phyloP scores from a whole-genome alignment of 1,140 invertebrate genomes.

The Protaetia brevitarsis region DNA sequence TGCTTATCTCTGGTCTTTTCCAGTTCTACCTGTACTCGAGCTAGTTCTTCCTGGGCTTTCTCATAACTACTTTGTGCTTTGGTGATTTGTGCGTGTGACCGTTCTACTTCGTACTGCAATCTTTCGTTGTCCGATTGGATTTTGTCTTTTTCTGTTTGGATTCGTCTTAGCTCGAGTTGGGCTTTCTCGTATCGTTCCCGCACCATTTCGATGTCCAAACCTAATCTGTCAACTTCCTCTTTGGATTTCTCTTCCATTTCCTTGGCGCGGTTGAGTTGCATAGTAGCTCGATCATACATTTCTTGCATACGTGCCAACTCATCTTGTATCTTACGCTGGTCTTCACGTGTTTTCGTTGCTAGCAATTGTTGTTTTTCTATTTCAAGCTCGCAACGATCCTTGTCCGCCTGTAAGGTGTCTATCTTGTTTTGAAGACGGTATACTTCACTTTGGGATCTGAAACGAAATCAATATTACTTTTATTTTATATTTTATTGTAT shows the following conservation, averaged over 20 bases:
- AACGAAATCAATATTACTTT: conserved; percentile 29
- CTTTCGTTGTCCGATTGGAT: conserved; percentile 77
- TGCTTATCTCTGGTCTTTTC: conserved; percentile 90
- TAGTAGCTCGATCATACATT: conserved; percentile 78
- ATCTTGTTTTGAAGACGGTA: conserved; percentile 84
- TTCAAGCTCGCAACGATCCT: conserved; percentile 80
- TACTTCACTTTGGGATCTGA: conserved; percentile 80
- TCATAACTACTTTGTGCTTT: conserved; percentile 81
- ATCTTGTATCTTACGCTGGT: conserved; percentile 80
- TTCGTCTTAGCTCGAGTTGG: conserved; percentile 75
- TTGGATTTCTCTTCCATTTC: conserved; percentile 90
- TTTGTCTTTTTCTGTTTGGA: conserved; percentile 84
- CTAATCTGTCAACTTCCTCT: conserved; percentile 77
- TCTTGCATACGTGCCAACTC: conserved; percentile 80
- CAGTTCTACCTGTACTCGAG: conserved; percentile 78
- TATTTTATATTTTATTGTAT: too few species aligned
- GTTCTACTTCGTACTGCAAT: conserved; percentile 80
- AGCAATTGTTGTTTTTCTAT: conserved; percentile 79
- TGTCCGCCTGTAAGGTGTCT: conserved; percentile 81
- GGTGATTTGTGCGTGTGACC: conserved; percentile 75
- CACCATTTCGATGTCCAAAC: conserved; percentile 78
- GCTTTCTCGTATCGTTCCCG: conserved; percentile 87
- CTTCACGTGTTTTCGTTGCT: conserved; percentile 77
- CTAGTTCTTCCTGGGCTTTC: conserved; percentile 85
- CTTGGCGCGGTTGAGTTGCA: conserved; percentile 80